phyloP scores from a whole-genome alignment of 2,797 vertebrate species.

The Pipistrellus pygmaeus region DNA sequence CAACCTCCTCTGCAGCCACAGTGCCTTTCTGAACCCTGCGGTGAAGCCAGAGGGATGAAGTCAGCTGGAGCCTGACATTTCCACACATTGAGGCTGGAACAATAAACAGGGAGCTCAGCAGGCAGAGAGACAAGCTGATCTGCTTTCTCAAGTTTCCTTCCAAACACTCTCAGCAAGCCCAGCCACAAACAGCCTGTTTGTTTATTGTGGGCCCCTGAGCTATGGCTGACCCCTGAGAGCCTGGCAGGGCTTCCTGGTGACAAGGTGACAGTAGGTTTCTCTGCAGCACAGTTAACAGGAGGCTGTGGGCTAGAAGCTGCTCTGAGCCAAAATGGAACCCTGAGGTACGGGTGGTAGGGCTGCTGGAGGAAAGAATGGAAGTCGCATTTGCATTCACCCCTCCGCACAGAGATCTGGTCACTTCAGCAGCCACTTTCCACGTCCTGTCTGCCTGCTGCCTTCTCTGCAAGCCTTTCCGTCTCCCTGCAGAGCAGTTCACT shows the following conservation, averaged over 20 bases:
- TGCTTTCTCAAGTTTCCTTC: slow-evolving; percentile 62
- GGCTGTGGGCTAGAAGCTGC: neutral
- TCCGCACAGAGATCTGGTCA: neutral
- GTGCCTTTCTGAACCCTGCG: neutral
- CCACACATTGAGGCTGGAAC: slow-evolving; percentile 51
- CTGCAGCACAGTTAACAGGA: neutral
- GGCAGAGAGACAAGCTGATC: neutral
- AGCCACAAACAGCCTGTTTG: neutral
- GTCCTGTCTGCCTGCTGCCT: neutral
- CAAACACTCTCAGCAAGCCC: slow-evolving; percentile 24
- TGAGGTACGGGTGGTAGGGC: neutral
- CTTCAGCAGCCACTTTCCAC: neutral
- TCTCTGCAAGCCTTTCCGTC: neutral
- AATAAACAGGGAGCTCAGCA: slow-evolving; percentile 48
- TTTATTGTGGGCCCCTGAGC: neutral
- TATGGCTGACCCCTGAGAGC: neutral
- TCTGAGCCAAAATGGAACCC: neutral
- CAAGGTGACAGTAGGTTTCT: slow-evolving; percentile 53
- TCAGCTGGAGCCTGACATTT: slow-evolving; percentile 50
- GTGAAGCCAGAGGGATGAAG: slow-evolving; percentile 29
- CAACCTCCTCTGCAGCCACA: neutral
- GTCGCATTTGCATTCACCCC: neutral
- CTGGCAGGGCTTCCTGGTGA: neutral
- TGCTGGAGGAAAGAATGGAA: neutral
- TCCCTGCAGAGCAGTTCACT: neutral